A percentile compares a stretch with the other conserved stretches of the same genome.
phyloP scores from a whole-genome alignment of 2,888 invertebrate genomes.

The Tolmerus cingulatus region DNA sequence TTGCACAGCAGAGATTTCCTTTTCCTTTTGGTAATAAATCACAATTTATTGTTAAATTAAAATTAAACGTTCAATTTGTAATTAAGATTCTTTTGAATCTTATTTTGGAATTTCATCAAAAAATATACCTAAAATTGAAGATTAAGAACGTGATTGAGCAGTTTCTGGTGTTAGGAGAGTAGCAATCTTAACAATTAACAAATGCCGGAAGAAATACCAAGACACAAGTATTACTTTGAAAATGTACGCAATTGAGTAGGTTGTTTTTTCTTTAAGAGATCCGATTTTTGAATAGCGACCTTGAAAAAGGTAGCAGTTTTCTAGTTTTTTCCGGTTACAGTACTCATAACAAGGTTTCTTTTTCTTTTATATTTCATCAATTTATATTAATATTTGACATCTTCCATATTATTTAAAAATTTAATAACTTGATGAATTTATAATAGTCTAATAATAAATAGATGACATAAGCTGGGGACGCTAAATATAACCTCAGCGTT shows the following conservation, averaged over 20 bases:
- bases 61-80: not conserved
- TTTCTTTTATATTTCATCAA: not conserved
- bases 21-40: not conserved
- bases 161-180: not conserved
- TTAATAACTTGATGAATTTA: not conserved
- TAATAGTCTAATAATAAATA: not conserved
- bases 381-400: no score
- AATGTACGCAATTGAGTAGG: not conserved
- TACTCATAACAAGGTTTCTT: not conserved
- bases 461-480: not conserved
- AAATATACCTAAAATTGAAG: not conserved
- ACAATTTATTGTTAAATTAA: not conserved
- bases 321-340: not conserved
- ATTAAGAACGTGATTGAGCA: not conserved
- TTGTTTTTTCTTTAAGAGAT: not conserved
- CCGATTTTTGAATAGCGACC: not conserved
- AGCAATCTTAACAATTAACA: not conserved
- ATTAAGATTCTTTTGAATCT: not conserved
- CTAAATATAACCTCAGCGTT: not conserved
- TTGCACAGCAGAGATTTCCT: not conserved
- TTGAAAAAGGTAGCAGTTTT: not conserved
- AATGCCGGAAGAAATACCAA: not conserved
- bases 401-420: not conserved
- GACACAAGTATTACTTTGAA: not conserved
- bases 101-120: not conserved